Percentiles rank a stretch among this genome's conserved stretches.
phyloP scores from a whole-genome alignment of 2,113 vertebrate species.

The Suncus etruscus region DNA sequence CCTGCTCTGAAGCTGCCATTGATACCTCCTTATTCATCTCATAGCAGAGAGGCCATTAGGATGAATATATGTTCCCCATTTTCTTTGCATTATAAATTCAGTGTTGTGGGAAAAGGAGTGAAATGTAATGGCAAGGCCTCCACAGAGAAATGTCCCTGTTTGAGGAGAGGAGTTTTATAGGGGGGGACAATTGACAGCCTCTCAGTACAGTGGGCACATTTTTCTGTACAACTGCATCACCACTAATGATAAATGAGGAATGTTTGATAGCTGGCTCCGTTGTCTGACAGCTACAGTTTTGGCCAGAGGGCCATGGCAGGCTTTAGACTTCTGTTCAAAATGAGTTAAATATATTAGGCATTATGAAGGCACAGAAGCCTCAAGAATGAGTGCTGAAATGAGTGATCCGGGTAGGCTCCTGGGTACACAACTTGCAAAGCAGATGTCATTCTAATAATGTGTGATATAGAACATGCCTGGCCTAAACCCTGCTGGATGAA shows the following conservation, averaged over 20 bases:
- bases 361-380: constrained; percentile 90
- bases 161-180: constrained; percentile 87
- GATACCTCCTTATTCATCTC: constrained; percentile 83
- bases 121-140: constrained; percentile 82
- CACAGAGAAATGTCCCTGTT: constrained; percentile 86
- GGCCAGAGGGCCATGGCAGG: constrained; percentile 93
- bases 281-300: constrained; percentile 93
- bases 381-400: constrained; percentile 91
- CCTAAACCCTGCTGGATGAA: constrained; percentile 95
- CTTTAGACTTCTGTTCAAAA: constrained; percentile 93
- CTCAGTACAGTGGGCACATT: constrained; percentile 88
- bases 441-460: constrained; percentile 98
- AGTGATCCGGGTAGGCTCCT: constrained; percentile 93
- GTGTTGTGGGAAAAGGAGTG: constrained; percentile 78
- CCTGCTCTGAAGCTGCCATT: constrained; percentile 69
- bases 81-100: constrained; percentile 85
- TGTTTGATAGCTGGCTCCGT: constrained; percentile 91
- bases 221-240: constrained; percentile 90
- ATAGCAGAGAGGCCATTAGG: constrained; percentile 82
- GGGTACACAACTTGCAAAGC: constrained; percentile 94
- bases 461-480: constrained; percentile 93
- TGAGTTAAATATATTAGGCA: constrained; percentile 93
- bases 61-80: constrained; percentile 84
- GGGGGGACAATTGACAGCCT: constrained; percentile 88
- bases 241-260: constrained; percentile 92